Conservation (phyloP, 2,113 vertebrate species). For the cattle (Bos taurus) region DNA sequence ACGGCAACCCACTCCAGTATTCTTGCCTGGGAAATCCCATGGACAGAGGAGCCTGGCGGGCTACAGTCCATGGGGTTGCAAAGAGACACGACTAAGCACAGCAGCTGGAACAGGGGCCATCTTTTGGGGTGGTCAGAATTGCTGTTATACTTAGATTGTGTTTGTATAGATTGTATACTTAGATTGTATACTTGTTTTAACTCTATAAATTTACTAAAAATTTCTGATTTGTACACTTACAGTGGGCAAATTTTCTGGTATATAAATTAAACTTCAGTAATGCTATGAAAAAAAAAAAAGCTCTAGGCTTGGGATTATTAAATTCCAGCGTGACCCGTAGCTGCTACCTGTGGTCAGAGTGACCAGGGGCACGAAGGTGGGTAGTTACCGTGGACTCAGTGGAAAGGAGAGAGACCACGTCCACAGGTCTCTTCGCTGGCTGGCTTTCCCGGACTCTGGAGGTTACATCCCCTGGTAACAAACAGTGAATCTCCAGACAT, state of each 20-base stretch:
- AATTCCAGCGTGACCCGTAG: background rate
- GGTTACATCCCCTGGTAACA: background rate
- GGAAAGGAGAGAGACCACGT: background rate
- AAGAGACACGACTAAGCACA: background rate
- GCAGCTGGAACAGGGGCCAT: background rate
- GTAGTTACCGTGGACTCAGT: background rate
- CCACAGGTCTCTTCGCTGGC: rapidly evolving
- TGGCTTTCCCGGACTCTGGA: background rate
- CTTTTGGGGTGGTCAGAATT: background rate
- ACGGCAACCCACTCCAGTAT: background rate
- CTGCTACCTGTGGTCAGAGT: background rate
- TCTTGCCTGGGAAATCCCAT: background rate
- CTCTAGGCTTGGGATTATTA: background rate
- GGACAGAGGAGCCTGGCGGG: background rate
- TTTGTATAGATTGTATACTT: background rate
- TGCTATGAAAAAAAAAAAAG: background rate
- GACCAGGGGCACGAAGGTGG: background rate
- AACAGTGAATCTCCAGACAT: background rate
- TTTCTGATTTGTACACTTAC: background rate
- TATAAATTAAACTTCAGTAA: background rate
- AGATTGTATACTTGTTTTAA: background rate
- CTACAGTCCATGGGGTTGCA: background rate
- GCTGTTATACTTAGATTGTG: background rate
- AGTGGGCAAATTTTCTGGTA: background rate
- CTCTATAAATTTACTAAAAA: background rate